Conservation (phyloP, 2,888 invertebrate genomes). For the Tenthredo scrophulariae region DNA sequence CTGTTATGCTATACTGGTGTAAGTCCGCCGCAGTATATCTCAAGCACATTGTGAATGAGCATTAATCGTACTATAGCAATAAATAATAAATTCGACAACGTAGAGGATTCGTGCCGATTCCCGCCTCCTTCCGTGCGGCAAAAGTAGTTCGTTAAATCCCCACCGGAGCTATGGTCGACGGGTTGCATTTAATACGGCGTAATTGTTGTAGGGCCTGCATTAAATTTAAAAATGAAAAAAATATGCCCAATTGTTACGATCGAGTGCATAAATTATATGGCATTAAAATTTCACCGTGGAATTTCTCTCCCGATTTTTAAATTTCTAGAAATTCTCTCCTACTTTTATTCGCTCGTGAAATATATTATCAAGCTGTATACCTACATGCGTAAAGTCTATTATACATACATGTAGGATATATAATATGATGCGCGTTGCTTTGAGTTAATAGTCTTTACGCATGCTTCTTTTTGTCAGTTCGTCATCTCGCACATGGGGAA, state of each 20-base stretch:
- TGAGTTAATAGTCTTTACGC: conserved; percentile 46
- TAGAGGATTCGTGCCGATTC: not conserved
- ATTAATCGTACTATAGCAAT: not conserved
- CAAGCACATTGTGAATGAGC: not conserved
- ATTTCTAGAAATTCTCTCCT: not conserved
- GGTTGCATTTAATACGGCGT: conserved; percentile 32
- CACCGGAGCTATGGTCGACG: not conserved
- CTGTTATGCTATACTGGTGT: not conserved
- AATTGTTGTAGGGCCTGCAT: not conserved
- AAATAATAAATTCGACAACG: conserved; percentile 2
- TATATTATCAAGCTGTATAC: not conserved
- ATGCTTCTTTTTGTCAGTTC: conserved; percentile 30
- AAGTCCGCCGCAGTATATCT: not conserved
- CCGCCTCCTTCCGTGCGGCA: not conserved
- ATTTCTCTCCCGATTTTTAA: not conserved
- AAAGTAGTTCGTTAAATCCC: conserved; percentile 5
- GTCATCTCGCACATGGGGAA: conserved; percentile 18
- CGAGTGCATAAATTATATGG: too few relatives aligned
- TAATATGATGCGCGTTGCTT: not conserved
- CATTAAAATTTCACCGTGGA: not conserved
- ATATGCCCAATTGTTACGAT: not conserved
- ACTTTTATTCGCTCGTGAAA: not conserved
- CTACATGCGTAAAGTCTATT: conserved; percentile 25
- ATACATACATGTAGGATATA: conserved; percentile 18
- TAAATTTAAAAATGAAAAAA: not conserved